Percentiles rank a stretch among this genome's conserved stretches.
These are phyloP conservation scores for Heterodera schachtii DNA, from an alignment of 1,140 invertebrate genomes.

Conservation along the genomic window DNA sequence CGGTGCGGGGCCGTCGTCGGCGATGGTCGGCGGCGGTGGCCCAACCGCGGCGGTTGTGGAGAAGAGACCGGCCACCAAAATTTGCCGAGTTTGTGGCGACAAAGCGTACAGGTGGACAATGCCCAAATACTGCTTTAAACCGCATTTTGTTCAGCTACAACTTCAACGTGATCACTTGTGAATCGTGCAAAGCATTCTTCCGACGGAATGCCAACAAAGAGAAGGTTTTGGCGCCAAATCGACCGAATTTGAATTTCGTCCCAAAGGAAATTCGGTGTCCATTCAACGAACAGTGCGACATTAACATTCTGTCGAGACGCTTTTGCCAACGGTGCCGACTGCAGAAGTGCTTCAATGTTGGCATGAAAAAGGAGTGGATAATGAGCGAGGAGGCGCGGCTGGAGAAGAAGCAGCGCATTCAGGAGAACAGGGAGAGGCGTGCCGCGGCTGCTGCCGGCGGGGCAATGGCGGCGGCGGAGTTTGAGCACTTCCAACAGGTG, in stretches of 20 bases:
- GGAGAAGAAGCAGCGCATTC: slow-evolving; percentile 85
- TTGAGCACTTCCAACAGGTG: not conserved
- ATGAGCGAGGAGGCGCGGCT: slow-evolving; percentile 94
- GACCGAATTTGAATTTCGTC: not conserved
- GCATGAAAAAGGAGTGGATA: slow-evolving; percentile 83
- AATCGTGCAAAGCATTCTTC: slow-evolving; percentile 97
- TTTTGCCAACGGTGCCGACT: slow-evolving; percentile 95
- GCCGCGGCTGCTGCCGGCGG: slow-evolving; percentile 32
- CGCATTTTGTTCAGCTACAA: slow-evolving; percentile 79
- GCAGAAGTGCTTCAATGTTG: slow-evolving; percentile 85
- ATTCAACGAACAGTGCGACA: slow-evolving; percentile 86
- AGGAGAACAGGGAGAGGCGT: slow-evolving; percentile 78
- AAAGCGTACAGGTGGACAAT: slow-evolving; percentile 71
- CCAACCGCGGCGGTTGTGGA: slow-evolving; percentile 38
- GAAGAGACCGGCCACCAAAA: slow-evolving; percentile 68
- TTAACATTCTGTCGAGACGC: slow-evolving; percentile 80
- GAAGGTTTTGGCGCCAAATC: slow-evolving; percentile 14
- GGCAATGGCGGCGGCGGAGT: not conserved
- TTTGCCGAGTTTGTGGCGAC: slow-evolving; percentile 84
- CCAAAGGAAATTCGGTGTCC: slow-evolving; percentile 86
- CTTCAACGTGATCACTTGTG: slow-evolving; percentile 84
- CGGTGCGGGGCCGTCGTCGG: slow-evolving; percentile 9
- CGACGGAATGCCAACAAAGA: slow-evolving; percentile 78
- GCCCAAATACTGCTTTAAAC: not conserved
- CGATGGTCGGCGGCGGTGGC: slow-evolving; percentile 30